Percentiles rank a stretch among this genome's conserved stretches.
phyloP scores from a whole-genome alignment of 1,140 invertebrate species.

The Drosophila athabasca region DNA sequence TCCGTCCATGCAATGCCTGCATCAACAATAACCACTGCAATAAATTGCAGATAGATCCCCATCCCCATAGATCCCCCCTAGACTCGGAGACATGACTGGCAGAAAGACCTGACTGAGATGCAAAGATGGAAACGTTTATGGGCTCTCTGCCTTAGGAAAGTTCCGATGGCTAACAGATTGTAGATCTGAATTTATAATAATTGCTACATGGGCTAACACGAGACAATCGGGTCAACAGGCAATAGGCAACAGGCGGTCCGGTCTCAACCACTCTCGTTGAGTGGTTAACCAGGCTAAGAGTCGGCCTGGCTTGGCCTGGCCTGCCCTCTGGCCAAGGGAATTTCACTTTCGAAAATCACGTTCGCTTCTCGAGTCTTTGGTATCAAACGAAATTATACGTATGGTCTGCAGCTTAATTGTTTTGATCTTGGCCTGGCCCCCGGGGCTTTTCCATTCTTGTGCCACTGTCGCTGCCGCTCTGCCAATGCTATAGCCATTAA shows the following conservation, averaged over 20 bases:
- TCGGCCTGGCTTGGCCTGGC: neutral
- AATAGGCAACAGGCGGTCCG: constrained; percentile 9
- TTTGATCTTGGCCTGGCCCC: constrained; percentile 58
- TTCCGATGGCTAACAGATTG: constrained; percentile 25
- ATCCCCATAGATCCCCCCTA: constrained; percentile 5
- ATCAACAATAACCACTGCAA: constrained; percentile 19
- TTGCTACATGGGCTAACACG: constrained; percentile 1
- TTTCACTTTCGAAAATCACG: constrained; percentile 53
- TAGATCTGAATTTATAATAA: constrained; percentile 29
- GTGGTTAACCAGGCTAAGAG: constrained; percentile 5
- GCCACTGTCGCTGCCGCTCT: no score
- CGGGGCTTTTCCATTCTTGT: constrained; percentile 44
- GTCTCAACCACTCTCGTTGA: constrained; percentile 25
- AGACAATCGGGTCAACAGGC: constrained; percentile 35
- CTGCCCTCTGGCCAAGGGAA: constrained; percentile 3
- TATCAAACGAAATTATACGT: constrained; percentile 16
- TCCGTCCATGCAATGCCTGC: constrained; percentile 31
- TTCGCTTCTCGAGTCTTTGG: constrained; percentile 63
- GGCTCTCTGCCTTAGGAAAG: constrained; percentile 7
- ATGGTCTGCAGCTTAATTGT: constrained; percentile 30
- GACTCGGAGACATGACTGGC: constrained; percentile 20
- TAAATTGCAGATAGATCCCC: constrained; percentile 22
- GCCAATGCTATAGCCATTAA: constrained; percentile 62
- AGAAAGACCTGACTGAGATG: neutral
- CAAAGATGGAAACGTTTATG: constrained; percentile 24